phyloP scores from a whole-genome alignment of 2,888 invertebrate species.

The Dichetophora obliterata region DNA sequence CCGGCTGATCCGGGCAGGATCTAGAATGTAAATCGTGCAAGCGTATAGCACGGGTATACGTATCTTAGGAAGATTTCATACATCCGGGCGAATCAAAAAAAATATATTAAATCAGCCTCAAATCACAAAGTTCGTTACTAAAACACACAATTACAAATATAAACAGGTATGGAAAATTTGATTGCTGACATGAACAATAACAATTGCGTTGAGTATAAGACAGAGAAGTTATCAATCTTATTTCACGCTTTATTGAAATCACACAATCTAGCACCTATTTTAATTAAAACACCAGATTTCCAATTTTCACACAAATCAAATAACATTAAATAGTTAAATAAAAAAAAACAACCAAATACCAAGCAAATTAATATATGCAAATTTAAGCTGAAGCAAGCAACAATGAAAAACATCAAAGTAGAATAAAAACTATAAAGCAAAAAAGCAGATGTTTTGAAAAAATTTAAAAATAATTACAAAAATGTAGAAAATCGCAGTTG shows the following conservation, averaged over 20 bases:
- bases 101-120: no score
- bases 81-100: no score
- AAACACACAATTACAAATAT: no score
- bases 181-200: constrained; percentile 24
- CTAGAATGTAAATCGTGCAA: no score
- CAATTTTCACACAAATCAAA: neutral
- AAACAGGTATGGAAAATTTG: neutral
- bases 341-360: neutral
- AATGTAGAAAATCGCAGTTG: constrained; percentile 10
- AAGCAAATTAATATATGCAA: neutral
- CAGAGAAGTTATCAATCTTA: constrained; percentile 1
- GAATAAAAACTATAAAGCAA: neutral
- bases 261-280: constrained; percentile 3
- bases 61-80: no score
- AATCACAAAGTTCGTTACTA: no score
- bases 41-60: no score
- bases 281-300: neutral
- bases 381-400: neutral
- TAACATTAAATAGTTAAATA: neutral
- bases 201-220: neutral
- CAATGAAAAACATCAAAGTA: neutral
- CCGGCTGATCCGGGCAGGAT: no score
- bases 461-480: constrained; percentile 10
- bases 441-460: neutral
- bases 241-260: constrained; percentile 2